Base-by-base conservation (phyloP, 1,140 invertebrate species). In the Ostrea edulis region DNA sequence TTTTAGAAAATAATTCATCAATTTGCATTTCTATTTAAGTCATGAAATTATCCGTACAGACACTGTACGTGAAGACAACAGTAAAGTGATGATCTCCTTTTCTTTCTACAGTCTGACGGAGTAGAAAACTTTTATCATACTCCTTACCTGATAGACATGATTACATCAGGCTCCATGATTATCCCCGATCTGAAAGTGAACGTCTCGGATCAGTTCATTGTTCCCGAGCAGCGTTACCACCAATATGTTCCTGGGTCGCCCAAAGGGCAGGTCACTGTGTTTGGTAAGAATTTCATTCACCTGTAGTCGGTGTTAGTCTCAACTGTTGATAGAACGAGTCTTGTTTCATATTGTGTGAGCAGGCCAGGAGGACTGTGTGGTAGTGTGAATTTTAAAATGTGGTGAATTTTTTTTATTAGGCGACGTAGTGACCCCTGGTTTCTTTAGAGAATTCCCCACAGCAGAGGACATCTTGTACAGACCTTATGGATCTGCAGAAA, bases 161-260 rank as follows among this genome's bases (percentile, higher is more conserved):
- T 97, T 86, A 98, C 97, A 94, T 96, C 97, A 17, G 98, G 97
- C 9, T 98, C 98, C 93, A 96, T 98, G 4, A 97, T 98, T 94
- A 97, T 99, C 93, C 98, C 99, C 92, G 98, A 99, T 93, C 97
- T 99, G 96, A 98, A 99, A 94, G 97, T 99, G 0, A 98, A 98
- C 93, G 96, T 99, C 7, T 98, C 98, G 0, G 97, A 98, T 93
- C 97, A 97, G 0, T 98, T 98, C 0, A 96, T 98, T 86, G 97
- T 98, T 86, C 97, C 98, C 0, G 98, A 98, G 92, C 97, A 98
- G 88, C 96, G 97, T 90, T 96, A 97, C 91, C 97, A 98, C 90
- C 98, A 98, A 93, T 99, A 98, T 94, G 97, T 99, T n/a, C 98
- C 97, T 93, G 98, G 98, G 0, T 99, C 98, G 0, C 98, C 98